Percentiles rank a stretch among this genome's conserved stretches.
Evolutionary conservation across 2,113 vertebrate species (phyloP).

Genomic region (Dromiciops gliroides): DNA sequence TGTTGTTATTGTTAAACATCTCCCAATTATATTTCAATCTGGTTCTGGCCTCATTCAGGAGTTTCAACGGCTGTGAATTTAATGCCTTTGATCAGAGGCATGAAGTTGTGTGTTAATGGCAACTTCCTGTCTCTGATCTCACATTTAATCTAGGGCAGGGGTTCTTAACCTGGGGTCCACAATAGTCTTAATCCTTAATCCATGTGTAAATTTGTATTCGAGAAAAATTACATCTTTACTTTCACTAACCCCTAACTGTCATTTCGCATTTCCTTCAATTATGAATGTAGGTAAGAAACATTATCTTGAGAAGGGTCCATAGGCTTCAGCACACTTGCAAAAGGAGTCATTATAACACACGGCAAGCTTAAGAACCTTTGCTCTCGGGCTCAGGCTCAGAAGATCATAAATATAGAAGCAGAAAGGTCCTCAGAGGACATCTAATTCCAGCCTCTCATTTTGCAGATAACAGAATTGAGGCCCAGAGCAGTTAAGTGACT

Average conservation of each 20-base stretch:
- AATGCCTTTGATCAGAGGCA: neutral
- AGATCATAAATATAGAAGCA: neutral
- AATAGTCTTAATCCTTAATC: neutral
- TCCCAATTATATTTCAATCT: neutral
- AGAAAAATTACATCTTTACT: neutral
- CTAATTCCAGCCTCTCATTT: neutral
- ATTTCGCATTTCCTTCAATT: neutral
- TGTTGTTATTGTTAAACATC: neutral
- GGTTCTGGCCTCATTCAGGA: neutral
- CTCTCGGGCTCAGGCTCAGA: neutral
- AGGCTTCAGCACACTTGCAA: neutral
- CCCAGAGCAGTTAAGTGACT: neutral
- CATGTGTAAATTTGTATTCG: no score
- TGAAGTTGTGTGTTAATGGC: neutral
- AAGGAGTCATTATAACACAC: neutral
- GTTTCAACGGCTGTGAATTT: neutral
- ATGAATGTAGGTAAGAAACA: neutral
- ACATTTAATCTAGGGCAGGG: neutral
- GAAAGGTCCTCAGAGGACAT: neutral
- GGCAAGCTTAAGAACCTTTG: neutral
- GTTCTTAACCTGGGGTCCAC: neutral
- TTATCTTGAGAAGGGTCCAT: neutral
- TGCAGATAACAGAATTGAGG: neutral
- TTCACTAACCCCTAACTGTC: neutral
- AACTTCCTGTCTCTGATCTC: neutral